Evolutionary conservation across 2,888 invertebrate species (phyloP).

Genomic region (Epistrophella euchroma): DNA sequence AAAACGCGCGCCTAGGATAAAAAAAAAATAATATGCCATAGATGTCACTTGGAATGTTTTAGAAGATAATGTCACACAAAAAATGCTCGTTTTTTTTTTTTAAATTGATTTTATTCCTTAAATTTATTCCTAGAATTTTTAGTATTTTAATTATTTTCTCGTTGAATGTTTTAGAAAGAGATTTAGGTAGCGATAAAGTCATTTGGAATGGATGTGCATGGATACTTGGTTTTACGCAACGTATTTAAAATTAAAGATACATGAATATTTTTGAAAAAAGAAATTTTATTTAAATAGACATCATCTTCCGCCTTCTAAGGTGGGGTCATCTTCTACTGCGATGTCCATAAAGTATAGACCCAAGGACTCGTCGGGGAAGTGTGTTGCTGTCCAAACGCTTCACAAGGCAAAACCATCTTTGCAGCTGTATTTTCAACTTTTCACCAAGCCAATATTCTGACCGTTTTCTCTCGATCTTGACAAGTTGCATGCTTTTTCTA

Average conservation of each 20-base stretch:
- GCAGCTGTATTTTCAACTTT: not conserved
- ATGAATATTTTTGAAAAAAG: not conserved
- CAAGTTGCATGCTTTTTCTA: too few species aligned
- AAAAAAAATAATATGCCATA: not conserved
- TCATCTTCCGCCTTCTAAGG: not conserved
- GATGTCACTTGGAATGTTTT: conserved; percentile 71
- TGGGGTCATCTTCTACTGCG: not conserved
- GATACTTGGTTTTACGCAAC: not conserved
- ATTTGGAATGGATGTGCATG: conserved; percentile 32
- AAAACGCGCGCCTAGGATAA: conserved; percentile 36
- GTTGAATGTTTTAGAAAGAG: conserved; percentile 51
- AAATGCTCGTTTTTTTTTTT: conserved; percentile 40
- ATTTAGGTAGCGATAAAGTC: conserved; percentile 27
- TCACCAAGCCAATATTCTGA: not conserved
- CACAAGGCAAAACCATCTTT: not conserved
- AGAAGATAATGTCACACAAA: conserved; percentile 65
- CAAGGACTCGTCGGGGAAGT: not conserved
- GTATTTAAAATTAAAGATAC: not conserved
- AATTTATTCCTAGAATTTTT: conserved; percentile 3
- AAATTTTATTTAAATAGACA: not conserved
- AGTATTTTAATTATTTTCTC: conserved; percentile 30
- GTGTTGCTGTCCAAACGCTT: not conserved
- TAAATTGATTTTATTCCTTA: conserved; percentile 22
- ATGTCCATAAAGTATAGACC: not conserved
- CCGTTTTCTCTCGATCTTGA: too few species aligned